phyloP scores from a whole-genome alignment of 53 echinoderm and acorn worm genomes.

The Apostichopus leukothele region DNA sequence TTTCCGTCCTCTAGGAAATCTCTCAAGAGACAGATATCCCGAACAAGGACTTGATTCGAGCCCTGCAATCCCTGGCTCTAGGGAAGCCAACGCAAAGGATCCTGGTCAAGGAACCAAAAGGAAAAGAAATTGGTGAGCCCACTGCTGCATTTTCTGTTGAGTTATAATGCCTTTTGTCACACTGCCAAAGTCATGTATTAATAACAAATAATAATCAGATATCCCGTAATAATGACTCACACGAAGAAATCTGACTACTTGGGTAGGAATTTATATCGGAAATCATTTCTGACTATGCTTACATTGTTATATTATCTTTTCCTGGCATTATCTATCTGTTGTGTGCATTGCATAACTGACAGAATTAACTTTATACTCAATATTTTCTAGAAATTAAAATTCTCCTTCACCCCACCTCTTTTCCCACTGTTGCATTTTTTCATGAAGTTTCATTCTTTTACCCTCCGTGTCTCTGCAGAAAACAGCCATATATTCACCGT shows the following conservation, averaged over 20 bases:
- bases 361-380: no score
- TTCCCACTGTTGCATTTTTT: no score
- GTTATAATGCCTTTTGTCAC: no score
- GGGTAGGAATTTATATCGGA: no score
- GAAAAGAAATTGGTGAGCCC: constrained; percentile 87
- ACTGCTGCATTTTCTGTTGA: not conserved
- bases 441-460: not conserved
- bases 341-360: no score
- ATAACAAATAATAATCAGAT: no score
- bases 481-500: constrained; percentile 87
- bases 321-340: no score
- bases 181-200: no score
- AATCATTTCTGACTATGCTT: not conserved
- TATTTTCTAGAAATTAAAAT: no score
- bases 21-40: constrained; percentile 98
- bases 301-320: not conserved
- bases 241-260: no score
- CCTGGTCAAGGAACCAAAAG: constrained; percentile 96
- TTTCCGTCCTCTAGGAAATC: constrained; percentile 62
- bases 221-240: no score
- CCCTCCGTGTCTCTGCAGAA: constrained; percentile 52
- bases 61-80: constrained; percentile 91
- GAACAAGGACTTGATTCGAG: constrained; percentile 89
- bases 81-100: constrained; percentile 98
- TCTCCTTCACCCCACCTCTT: not conserved